phyloP scores from a whole-genome alignment of 2,888 invertebrate species.

The Lamellibrachia satsuma region DNA sequence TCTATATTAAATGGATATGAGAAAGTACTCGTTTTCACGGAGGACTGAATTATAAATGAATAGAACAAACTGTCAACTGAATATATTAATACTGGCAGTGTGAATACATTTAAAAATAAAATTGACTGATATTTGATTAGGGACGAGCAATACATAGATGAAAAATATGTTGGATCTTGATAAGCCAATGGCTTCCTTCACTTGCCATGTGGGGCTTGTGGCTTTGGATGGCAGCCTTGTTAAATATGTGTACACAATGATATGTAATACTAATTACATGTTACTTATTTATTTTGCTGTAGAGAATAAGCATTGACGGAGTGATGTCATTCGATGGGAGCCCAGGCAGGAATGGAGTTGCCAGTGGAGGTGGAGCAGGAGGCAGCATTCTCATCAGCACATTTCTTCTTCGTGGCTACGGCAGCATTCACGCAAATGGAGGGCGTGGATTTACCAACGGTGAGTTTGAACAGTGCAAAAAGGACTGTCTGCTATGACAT shows the following conservation, averaged over 20 bases:
- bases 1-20: too few species aligned
- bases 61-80: too few species aligned
- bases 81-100: too few species aligned
- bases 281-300: background rate
- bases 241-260: background rate
- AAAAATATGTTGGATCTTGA: too few species aligned
- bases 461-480: background rate
- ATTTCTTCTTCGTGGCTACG: slow-evolving; percentile 44
- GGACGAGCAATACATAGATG: too few species aligned
- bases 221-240: background rate
- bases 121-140: too few species aligned
- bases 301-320: slow-evolving; percentile 18
- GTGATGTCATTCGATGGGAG: slow-evolving; percentile 14
- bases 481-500: background rate
- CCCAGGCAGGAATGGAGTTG: background rate
- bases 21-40: too few species aligned
- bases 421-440: slow-evolving; percentile 44
- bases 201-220: too few species aligned
- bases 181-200: too few species aligned
- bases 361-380: slow-evolving; percentile 51
- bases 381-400: slow-evolving; percentile 43
- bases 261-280: background rate
- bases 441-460: slow-evolving; percentile 33
- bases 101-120: too few species aligned
- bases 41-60: too few species aligned